Conservation (phyloP, 2,888 invertebrate genomes). For the Boloria euphrosyne region DNA sequence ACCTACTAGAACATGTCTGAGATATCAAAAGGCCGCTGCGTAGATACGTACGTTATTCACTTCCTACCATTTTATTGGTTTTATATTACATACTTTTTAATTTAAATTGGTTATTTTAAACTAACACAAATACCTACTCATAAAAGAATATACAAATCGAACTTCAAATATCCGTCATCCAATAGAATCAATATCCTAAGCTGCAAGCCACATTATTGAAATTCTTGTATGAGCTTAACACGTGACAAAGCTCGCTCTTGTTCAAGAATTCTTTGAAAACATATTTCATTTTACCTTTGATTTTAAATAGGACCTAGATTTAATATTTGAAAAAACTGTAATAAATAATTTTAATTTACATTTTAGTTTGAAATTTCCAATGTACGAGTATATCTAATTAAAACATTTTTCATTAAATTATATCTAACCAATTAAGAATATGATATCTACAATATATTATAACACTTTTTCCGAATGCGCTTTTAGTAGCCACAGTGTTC, state of each 20-base stretch:
- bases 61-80: too few species aligned
- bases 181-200: slow-evolving; percentile 12
- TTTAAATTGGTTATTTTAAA: too few species aligned
- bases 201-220: slow-evolving; percentile 16
- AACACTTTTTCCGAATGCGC: too few species aligned
- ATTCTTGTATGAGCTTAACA: slow-evolving; percentile 20
- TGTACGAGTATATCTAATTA: not conserved
- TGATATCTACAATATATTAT: too few species aligned
- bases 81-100: too few species aligned
- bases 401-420: too few species aligned
- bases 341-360: not conserved
- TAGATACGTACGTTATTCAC: too few species aligned
- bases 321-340: not conserved
- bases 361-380: not conserved
- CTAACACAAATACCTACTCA: not conserved
- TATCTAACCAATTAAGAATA: too few species aligned
- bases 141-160: not conserved
- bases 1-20: too few species aligned
- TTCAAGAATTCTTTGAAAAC: slow-evolving; percentile 13
- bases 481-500: too few species aligned
- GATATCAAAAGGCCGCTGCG: too few species aligned
- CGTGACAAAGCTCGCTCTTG: slow-evolving; percentile 11
- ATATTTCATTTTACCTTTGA: slow-evolving; percentile 11
- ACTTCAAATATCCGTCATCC: not conserved
- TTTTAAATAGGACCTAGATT: not conserved